Base-by-base conservation (phyloP, 2,888 invertebrate species). In the Rhamnusium bicolor region DNA sequence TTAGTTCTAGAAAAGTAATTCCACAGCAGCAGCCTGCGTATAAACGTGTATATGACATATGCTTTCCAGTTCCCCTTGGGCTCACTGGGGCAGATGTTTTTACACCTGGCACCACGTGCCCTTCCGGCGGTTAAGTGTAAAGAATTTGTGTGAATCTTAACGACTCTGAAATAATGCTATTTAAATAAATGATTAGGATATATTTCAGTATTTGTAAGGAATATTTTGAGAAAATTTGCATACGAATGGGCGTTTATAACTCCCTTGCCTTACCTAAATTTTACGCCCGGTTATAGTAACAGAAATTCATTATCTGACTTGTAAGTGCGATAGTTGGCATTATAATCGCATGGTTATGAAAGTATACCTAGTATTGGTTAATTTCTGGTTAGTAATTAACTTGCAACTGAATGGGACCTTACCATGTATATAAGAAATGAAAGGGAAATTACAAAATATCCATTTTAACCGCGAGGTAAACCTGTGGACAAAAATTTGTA, bases 71-170 rank as follows among this genome's bases (percentile, higher is more conserved):
- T 32, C 60, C 60, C 68, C 58, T 40, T 24, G 27, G 68, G 58
- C 60, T 14, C 40, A 29, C n/a, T 24, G 46, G 29, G 54, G 69
- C 61, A 69, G 73, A 69, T 73, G 73, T 73, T 69, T 73, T 73
- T 69, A 61, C 73, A 73, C 73, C 73, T 73, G 73, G 73, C 69
- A 61, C 69, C 69, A 69, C 72, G 73, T 58, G 73, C 73, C 69
- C 46, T 32, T 51, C 32, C 47, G 46, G 47, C 61, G 40, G 32
- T 40, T n/a, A 19, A 29, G 32, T 32, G 32, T 27, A 14, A 29
- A 29, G 29, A 32, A 10, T 29, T 27, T 16, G 60, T 29, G 24
- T 60, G 18, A 60, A 60, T 29, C 32, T 29, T 29, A 32, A 60
- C 29, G 60, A 60, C 12, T 40, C 12, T 58, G 12, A 27, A 58